Evolutionary conservation across 92 coral and sea anemone species (phyloP), one percentile per base, ranked within the genome.

Genomic region (Parazoanthus darwini): DNA sequence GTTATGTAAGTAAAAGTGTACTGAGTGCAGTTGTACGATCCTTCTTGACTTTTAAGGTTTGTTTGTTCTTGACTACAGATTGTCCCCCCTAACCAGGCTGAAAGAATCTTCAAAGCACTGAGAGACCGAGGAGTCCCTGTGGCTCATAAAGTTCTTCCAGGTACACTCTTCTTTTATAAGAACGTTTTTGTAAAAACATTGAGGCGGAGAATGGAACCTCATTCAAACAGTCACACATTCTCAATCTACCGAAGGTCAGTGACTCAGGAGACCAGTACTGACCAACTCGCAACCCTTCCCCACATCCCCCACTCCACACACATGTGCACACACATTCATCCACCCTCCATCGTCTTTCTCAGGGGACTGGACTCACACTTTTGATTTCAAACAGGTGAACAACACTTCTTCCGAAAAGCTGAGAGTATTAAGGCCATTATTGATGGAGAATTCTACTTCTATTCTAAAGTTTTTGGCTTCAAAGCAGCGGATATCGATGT

Each of bases 361-460:
- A 29, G 33, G 33, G 33, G 33, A 29, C 33, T 29, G 33, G 33
- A 29, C 33, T 29, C 33, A 29, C 33, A 29, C 33, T 29, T 29
- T 29, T 29, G 33, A 29, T 29, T 29, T 29, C 33, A 29, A 29
- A 29, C 33, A 29, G 33, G 33, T 29, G 33, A 29, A 29, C 33
- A 29, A 29, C 33, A 29, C 33, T 29, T 29, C 33, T 29, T 29
- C 76, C 90, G 95, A 78, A 93, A 94, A 82, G 94, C 98, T 59
- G 94, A 96, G 66, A 96, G 93, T 94, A 94, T 96, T 85, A 96
- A 93, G 78, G 85, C 90, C 63, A 70, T 86, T 33, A 79, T 96
- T 72, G 98, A 96, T 85, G 96, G 98, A 46, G 98, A 96, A 71
- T 94, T 94, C 82, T 96, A 95, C 78, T 96, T 96, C 93, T 96